Percentiles rank a stretch among this genome's conserved stretches.
Conservation (phyloP, 2,797 vertebrate genomes). For the Graptemys geographica region DNA sequence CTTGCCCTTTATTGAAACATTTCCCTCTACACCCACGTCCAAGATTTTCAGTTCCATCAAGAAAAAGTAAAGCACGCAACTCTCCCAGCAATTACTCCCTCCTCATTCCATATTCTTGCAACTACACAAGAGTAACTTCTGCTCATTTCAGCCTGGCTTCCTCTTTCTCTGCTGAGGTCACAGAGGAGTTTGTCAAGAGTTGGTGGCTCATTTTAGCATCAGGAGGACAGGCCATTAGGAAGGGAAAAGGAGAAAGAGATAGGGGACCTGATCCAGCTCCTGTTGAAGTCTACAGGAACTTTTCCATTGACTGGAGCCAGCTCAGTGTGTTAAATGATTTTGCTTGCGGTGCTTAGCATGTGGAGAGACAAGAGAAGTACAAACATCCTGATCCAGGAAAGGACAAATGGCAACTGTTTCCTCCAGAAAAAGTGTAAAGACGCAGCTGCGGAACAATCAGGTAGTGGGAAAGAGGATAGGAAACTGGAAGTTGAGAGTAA, state of each 20-base stretch:
- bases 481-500: slow-evolving; percentile 25
- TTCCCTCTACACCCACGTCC: background rate
- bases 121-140: background rate
- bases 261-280: background rate
- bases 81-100: background rate
- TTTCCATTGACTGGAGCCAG: background rate
- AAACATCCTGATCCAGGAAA: background rate
- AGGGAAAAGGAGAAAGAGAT: background rate
- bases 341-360: background rate
- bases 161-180: background rate
- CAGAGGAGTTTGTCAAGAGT: background rate
- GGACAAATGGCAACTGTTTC: slow-evolving; percentile 35
- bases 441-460: slow-evolving; percentile 56
- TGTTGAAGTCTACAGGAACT: background rate
- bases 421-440: background rate
- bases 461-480: slow-evolving; percentile 19
- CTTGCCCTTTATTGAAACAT: background rate
- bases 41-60: background rate
- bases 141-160: background rate
- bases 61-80: background rate
- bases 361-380: background rate
- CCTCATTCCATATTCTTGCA: background rate
- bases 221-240: slow-evolving; percentile 10
- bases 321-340: background rate
- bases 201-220: slow-evolving; percentile 30